Evolutionary conservation across 1,140 invertebrate species (phyloP).

Genomic region (Penaeus indicus): DNA sequence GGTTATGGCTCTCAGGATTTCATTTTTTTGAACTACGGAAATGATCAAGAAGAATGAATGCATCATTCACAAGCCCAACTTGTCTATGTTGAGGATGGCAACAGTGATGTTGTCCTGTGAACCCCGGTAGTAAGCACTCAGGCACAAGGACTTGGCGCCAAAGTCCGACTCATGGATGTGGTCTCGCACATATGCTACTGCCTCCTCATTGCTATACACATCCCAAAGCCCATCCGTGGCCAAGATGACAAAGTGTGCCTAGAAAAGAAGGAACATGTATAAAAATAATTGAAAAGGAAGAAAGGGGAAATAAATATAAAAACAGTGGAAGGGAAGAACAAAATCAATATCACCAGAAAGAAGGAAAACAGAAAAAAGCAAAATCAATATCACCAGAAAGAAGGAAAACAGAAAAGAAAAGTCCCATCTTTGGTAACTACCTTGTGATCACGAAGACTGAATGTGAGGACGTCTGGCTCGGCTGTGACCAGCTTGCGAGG

Average conservation of each 20-base stretch:
- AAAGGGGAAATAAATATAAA: background rate
- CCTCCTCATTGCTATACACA: slow-evolving; percentile 94
- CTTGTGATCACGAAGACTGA: slow-evolving; percentile 78
- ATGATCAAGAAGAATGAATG: no score
- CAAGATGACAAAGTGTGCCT: slow-evolving; percentile 89
- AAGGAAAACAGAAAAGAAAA: background rate
- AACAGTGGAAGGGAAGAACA: background rate
- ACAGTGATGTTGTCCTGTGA: slow-evolving; percentile 97
- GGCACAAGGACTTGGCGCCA: slow-evolving; percentile 89
- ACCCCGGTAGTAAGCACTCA: slow-evolving; percentile 91
- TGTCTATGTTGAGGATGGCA: slow-evolving; percentile 87
- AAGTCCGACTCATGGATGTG: slow-evolving; percentile 86
- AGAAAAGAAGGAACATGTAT: background rate
- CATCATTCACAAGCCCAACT: slow-evolving; percentile 38
- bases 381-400: background rate
- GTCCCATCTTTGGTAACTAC: slow-evolving; percentile 17
- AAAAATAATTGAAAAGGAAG: background rate
- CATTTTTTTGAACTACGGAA: no score
- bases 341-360: background rate
- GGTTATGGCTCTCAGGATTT: no score
- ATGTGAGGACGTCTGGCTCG: slow-evolving; percentile 95
- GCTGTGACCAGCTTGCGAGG: slow-evolving; percentile 89
- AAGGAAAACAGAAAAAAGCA: background rate
- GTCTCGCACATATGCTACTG: slow-evolving; percentile 87
- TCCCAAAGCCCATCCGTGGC: slow-evolving; percentile 98